Percentiles rank a stretch among this genome's conserved stretches.
phyloP scores from a whole-genome alignment of 2,797 vertebrate species.

The Bryconaethiops microstoma region DNA sequence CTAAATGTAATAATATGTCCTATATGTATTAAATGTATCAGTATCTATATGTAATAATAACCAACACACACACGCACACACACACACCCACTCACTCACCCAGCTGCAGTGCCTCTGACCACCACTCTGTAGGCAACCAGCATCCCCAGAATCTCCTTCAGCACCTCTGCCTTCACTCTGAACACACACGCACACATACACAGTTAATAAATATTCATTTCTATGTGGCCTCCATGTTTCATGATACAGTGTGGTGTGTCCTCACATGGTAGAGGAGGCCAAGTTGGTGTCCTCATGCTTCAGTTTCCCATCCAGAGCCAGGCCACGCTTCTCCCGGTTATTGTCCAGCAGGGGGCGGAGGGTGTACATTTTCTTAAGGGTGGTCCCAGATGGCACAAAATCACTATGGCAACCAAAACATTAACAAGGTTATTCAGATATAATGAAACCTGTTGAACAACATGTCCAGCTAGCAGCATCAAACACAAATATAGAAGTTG shows the following conservation, averaged over 20 bases:
- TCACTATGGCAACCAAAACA: constrained; percentile 66
- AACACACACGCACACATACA: constrained; percentile 61
- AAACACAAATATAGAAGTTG: too few species aligned
- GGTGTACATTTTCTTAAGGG: constrained; percentile 80
- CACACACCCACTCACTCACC: constrained; percentile 76
- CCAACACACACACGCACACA: neutral
- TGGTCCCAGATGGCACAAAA: constrained; percentile 79
- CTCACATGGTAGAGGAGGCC: constrained; percentile 83
- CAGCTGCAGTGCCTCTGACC: constrained; percentile 85
- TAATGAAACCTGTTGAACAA: too few species aligned
- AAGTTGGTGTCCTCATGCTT: constrained; percentile 94
- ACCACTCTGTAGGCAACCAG: constrained; percentile 90
- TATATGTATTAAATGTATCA: too few species aligned
- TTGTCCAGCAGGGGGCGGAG: constrained; percentile 84
- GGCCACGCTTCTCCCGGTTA: constrained; percentile 82
- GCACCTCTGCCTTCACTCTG: constrained; percentile 85
- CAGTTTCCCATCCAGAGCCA: constrained; percentile 90
- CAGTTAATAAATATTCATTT: neutral
- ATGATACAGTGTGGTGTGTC: neutral
- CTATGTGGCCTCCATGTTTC: neutral
- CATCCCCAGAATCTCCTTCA: constrained; percentile 90
- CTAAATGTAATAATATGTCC: neutral
- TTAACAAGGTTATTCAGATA: neutral
- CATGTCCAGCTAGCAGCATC: too few species aligned
- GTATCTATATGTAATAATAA: too few species aligned